Conservation (phyloP, 2,888 invertebrate genomes). For the Sialis lutaria region DNA sequence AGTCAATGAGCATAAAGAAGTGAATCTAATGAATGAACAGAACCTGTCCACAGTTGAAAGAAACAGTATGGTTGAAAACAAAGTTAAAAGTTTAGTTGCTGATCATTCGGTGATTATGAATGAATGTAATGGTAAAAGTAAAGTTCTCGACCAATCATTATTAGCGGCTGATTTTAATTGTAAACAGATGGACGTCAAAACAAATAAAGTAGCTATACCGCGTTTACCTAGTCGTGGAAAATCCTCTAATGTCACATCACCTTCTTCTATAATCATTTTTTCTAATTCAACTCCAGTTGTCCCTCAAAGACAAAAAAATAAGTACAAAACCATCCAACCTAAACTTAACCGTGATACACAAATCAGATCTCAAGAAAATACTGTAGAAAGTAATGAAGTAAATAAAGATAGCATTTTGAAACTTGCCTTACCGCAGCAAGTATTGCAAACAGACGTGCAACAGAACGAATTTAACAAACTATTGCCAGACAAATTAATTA, state of each 20-base stretch:
- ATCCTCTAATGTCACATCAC: background rate
- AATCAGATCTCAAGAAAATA: constrained; percentile 21
- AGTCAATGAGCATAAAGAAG: background rate
- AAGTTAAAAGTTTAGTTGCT: too few species aligned
- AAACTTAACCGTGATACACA: constrained; percentile 26
- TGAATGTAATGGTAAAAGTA: too few species aligned
- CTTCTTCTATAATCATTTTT: background rate
- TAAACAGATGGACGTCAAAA: too few species aligned
- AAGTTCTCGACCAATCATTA: too few species aligned
- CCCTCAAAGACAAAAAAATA: constrained; percentile 14
- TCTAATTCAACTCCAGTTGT: constrained; percentile 2
- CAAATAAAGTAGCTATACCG: constrained; percentile 18
- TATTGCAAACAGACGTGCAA: too few species aligned
- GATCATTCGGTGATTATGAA: too few species aligned
- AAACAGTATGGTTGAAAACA: too few species aligned
- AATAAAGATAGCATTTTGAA: constrained; percentile 14
- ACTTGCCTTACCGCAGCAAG: too few species aligned
- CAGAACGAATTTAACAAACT: too few species aligned
- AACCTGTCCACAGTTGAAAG: too few species aligned
- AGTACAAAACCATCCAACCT: constrained; percentile 34
- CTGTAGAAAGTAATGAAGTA: background rate
- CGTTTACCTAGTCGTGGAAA: constrained; percentile 14
- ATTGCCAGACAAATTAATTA: too few species aligned
- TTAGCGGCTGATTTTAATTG: too few species aligned
- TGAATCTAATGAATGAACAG: background rate